phyloP scores from a whole-genome alignment of 2,888 invertebrate genomes.

The Desoria tigrina region DNA sequence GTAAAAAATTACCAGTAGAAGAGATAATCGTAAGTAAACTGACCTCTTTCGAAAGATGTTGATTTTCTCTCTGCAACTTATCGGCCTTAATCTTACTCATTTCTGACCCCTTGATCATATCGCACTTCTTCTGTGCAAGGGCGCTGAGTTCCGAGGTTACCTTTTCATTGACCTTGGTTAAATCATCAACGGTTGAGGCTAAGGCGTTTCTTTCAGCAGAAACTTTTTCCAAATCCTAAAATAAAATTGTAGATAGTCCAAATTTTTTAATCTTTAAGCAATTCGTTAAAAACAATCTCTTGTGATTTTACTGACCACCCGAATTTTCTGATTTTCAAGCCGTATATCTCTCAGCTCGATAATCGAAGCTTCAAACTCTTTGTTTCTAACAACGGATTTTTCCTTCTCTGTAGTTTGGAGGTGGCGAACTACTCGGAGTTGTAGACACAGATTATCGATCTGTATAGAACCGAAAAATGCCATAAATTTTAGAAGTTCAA shows the following conservation, averaged over 20 bases:
- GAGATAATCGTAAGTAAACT: too few relatives aligned
- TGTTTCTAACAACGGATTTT: slow-evolving; percentile 21
- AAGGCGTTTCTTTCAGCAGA: slow-evolving; percentile 24
- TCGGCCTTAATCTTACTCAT: slow-evolving; percentile 27
- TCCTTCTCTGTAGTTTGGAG: slow-evolving; percentile 44
- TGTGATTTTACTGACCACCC: slow-evolving; percentile 16
- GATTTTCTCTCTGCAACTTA: slow-evolving; percentile 31
- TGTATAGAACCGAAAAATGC: slow-evolving; percentile 1
- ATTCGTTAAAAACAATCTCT: too few relatives aligned
- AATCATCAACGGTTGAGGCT: slow-evolving; percentile 19
- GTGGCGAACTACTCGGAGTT: slow-evolving; percentile 42
- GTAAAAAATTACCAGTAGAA: too few relatives aligned
- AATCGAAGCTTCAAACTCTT: slow-evolving; percentile 30
- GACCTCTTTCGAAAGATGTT: slow-evolving; percentile 26
- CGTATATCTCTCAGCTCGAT: slow-evolving; percentile 24
- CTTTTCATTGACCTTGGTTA: slow-evolving; percentile 16
- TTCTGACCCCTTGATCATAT: slow-evolving; percentile 29
- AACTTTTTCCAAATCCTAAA: slow-evolving; percentile 30
- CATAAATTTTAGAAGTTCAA: neutral
- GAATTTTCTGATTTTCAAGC: slow-evolving; percentile 25
- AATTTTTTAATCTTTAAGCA: neutral
- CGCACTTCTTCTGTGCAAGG: slow-evolving; percentile 27
- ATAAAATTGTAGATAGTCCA: neutral
- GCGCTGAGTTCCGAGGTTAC: slow-evolving; percentile 22
- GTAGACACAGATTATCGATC: slow-evolving; percentile 47